Percentiles rank a stretch among this genome's conserved stretches.
These are phyloP conservation scores for Teleopsis dalmanni DNA, from an alignment of 1,140 invertebrate genomes.

Conservation along the genomic window DNA sequence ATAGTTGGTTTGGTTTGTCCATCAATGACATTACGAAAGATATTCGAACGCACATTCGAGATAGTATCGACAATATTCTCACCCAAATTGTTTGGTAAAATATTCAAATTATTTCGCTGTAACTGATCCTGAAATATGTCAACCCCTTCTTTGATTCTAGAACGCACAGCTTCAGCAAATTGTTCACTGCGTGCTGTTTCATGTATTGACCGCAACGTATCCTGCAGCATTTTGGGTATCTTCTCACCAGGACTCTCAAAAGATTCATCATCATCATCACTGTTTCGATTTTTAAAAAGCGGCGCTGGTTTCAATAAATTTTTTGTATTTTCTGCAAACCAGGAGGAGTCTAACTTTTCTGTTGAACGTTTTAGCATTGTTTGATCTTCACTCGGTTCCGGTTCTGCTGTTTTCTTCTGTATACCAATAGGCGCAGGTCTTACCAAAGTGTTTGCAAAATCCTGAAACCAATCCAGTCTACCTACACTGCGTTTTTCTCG, in stretches of 20 bases:
- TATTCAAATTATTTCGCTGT: background rate
- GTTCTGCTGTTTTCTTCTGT: background rate
- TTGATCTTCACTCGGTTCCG: background rate
- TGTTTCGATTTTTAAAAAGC: constrained; percentile 4
- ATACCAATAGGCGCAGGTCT: constrained; percentile 29
- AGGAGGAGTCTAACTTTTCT: background rate
- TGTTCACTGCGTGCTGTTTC: background rate
- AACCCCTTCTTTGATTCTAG: background rate
- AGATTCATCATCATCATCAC: too few relatives aligned
- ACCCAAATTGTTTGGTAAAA: background rate
- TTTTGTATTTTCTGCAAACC: constrained; percentile 8
- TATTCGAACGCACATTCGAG: background rate
- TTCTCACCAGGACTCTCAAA: background rate
- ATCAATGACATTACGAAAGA: background rate
- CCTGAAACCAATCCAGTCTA: constrained; percentile 36
- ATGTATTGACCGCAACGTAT: constrained; percentile 2
- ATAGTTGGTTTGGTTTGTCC: background rate
- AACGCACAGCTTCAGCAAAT: background rate
- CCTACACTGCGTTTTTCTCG: constrained; percentile 28
- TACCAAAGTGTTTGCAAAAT: constrained; percentile 28
- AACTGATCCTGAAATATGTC: constrained; percentile 1
- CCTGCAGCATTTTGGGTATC: background rate
- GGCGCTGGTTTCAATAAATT: constrained; percentile 8
- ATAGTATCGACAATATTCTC: background rate
- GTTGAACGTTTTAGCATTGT: background rate